Evolutionary conservation across 2,797 vertebrate genomes (phyloP).

Genomic region (Molothrus aeneus): DNA sequence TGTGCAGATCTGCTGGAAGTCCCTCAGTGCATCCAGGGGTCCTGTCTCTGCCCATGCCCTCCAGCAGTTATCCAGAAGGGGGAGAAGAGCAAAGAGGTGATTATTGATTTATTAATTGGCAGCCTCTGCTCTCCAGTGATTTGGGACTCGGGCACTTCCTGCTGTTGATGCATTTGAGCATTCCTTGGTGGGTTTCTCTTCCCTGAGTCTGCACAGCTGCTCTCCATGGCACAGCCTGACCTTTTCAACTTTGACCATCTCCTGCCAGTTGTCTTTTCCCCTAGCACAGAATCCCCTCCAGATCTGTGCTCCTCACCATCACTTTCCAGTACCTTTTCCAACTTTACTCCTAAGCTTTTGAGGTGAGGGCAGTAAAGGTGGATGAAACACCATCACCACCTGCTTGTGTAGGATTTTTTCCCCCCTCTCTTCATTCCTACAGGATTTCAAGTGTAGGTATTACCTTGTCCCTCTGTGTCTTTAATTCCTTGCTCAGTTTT

Average conservation of each 20-base stretch:
- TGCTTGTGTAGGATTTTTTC: background rate
- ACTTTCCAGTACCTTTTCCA: background rate
- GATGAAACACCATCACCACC: background rate
- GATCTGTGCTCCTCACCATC: background rate
- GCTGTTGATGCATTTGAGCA: background rate
- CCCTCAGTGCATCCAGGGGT: background rate
- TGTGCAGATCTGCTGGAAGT: background rate
- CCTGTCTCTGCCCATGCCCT: background rate
- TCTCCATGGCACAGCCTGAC: background rate
- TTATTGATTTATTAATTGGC: background rate
- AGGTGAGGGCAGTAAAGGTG: background rate
- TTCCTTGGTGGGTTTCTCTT: background rate
- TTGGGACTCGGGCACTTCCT: rapidly evolving
- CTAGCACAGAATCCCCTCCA: rapidly evolving
- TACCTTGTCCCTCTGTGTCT: rapidly evolving
- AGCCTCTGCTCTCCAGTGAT: background rate
- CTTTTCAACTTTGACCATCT: background rate
- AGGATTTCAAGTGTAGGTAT: background rate
- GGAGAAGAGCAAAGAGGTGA: background rate
- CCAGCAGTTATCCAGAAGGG: background rate
- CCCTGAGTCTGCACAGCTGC: background rate
- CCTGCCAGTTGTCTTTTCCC: background rate
- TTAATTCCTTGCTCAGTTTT: background rate
- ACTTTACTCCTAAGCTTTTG: background rate
- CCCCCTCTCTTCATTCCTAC: background rate